Evolutionary conservation across 2,888 invertebrate genomes (phyloP).

Genomic region (Leptinotarsa haldemani): DNA sequence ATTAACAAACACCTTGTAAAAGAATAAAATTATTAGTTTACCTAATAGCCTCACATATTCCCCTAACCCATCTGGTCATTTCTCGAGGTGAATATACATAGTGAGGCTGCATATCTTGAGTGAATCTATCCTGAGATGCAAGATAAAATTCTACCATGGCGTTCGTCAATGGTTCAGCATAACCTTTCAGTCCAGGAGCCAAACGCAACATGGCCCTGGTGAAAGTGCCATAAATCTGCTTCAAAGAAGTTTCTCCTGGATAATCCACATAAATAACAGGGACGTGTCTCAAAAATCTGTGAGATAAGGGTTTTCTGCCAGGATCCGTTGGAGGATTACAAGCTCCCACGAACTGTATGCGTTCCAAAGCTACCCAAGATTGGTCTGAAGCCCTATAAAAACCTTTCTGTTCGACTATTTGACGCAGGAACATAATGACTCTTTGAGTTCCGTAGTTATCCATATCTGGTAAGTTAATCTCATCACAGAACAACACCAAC

Average conservation of each 20-base stretch:
- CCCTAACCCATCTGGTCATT: constrained; percentile 99
- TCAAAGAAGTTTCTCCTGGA: constrained; percentile 96
- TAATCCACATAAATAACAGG: constrained; percentile 99
- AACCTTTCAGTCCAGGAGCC: constrained; percentile 90
- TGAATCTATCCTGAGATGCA: constrained; percentile 96
- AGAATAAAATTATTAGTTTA: constrained; percentile 22
- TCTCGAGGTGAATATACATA: constrained; percentile 99
- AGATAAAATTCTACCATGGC: constrained; percentile 99
- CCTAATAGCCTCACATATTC: constrained; percentile 96
- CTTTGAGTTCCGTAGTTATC: constrained; percentile 97
- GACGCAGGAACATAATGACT: constrained; percentile 98
- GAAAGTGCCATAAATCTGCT: constrained; percentile 99
- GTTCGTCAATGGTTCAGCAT: constrained; percentile 95
- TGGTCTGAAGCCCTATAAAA: constrained; percentile 93
- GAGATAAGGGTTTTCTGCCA: constrained; percentile 93
- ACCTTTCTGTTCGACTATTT: constrained; percentile 95
- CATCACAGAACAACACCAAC: constrained; percentile 99
- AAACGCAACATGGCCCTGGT: constrained; percentile 97
- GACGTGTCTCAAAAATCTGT: constrained; percentile 88
- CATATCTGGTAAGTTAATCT: constrained; percentile 99
- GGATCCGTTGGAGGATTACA: constrained; percentile 99
- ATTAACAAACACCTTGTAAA: background rate
- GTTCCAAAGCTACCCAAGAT: constrained; percentile 95
- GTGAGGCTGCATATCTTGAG: constrained; percentile 99
- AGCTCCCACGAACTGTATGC: constrained; percentile 99